phyloP scores from a whole-genome alignment of 2,888 invertebrate species.

The Drosophila neotestacea region DNA sequence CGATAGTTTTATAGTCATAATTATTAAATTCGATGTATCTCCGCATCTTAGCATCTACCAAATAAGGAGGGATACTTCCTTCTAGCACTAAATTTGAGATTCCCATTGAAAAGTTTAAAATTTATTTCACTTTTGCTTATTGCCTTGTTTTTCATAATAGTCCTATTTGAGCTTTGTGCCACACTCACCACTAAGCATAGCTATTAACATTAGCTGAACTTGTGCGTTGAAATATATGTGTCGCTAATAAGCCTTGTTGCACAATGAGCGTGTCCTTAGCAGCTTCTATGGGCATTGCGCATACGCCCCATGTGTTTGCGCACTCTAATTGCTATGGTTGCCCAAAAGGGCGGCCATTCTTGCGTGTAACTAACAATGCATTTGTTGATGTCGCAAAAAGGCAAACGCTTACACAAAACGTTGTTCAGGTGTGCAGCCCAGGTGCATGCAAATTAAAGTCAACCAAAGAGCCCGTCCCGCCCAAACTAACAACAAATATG shows the following conservation, averaged over 20 bases:
- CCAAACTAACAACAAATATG: conserved; percentile 60
- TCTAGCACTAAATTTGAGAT: no score
- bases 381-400: conserved; percentile 30
- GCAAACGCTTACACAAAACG: conserved; percentile 35
- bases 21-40: no score
- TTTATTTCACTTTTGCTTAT: not conserved
- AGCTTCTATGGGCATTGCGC: conserved; percentile 31
- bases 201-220: conserved; percentile 17
- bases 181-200: conserved; percentile 9
- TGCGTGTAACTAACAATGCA: conserved; percentile 48
- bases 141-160: not conserved
- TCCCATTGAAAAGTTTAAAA: no score
- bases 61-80: no score
- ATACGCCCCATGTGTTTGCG: conserved; percentile 57
- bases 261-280: not conserved
- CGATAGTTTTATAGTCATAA: no score
- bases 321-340: conserved; percentile 50
- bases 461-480: conserved; percentile 27
- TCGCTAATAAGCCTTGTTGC: conserved; percentile 6
- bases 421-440: conserved; percentile 41
- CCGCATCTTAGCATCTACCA: no score
- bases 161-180: not conserved
- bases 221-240: conserved; percentile 22
- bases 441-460: conserved; percentile 62
- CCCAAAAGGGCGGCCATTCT: conserved; percentile 20